Base-by-base conservation (phyloP, 2,888 invertebrate genomes). In the Habroteleia sp. region DNA sequence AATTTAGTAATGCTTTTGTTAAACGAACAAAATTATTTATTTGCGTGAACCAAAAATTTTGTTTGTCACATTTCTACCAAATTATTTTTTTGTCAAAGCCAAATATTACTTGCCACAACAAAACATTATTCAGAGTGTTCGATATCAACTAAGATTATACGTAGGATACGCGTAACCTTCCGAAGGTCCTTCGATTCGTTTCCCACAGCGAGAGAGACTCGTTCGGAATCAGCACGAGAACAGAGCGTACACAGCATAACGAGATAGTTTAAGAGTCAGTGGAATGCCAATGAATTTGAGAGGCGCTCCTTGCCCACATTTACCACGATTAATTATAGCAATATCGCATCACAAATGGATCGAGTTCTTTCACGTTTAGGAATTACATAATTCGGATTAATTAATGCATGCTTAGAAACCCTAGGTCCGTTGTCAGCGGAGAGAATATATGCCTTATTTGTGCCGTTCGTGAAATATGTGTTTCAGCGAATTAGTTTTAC, bases 161-260 rank as follows among this genome's bases (percentile, higher is more conserved):
- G 10, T 10, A 27, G 39, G 16, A 8, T 63, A 42, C 48, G 37
- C 39, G 58, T 14, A 66, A 58, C 68, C 68, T 68, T 68, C 66
- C 58, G 68, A 68, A 68, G 68, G 58, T 68, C 68, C 27, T 56
- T 68, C 33, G 17, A 48, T 27, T 58, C 50, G 50, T 60, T 69
- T 69, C 69, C 69, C 69, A 69, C 69, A 58, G 69, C 44, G n/a
- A n/a, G 50, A 56, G 58, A 58, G 58, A 46, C 35, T 37, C 54
- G 44, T 52, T 52, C 31, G 20, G 50, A 62, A 62, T 62, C 37
- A 50, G 44, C 56, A 56, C 66, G 48, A 66, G 39, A 56, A 46
- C 35, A 66, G n/a, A n/a, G 66, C 23, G 56, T 48, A 31, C 35
- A 65, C 33, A 29, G 37, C 66, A 46, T 66, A 66, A 66, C 56